Evolutionary conservation across 1,140 invertebrate genomes (phyloP).

Genomic region (Habropoda laboriosa): DNA sequence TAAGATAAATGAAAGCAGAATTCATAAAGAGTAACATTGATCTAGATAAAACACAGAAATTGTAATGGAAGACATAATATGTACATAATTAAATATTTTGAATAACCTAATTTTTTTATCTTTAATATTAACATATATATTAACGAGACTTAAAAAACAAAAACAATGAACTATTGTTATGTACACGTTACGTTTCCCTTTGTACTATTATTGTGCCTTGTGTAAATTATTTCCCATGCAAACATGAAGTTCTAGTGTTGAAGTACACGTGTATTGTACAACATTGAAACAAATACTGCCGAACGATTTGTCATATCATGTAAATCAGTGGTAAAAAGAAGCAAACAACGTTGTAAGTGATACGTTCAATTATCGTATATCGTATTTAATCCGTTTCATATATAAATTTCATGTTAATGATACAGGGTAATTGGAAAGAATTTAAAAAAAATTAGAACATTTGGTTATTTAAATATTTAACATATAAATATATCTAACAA

Average conservation of each 20-base stretch:
- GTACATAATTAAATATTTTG: slow-evolving; percentile 4
- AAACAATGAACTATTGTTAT: background rate
- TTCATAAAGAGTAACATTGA: slow-evolving; percentile 21
- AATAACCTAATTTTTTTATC: background rate
- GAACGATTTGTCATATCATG: slow-evolving; percentile 20
- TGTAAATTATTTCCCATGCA: background rate
- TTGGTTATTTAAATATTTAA: background rate
- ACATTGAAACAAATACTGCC: slow-evolving; percentile 47
- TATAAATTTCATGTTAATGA: slow-evolving; percentile 26
- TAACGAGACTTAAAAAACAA: background rate
- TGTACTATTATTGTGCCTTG: slow-evolving; percentile 19
- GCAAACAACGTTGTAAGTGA: slow-evolving; percentile 7
- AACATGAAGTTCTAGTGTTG: slow-evolving; percentile 10
- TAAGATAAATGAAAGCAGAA: background rate
- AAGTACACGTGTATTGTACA: slow-evolving; percentile 23
- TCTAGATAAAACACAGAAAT: slow-evolving; percentile 7
- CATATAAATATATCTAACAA: background rate
- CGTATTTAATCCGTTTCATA: slow-evolving; percentile 36
- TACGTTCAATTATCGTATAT: slow-evolving; percentile 28
- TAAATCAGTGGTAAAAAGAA: slow-evolving; percentile 25
- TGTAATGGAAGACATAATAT: slow-evolving; percentile 12
- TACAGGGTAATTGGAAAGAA: slow-evolving; percentile 38
- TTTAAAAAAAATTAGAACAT: background rate
- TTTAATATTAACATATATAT: background rate
- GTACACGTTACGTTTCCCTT: slow-evolving; percentile 25